Conservation (phyloP, 2,797 vertebrate genomes). For the Acanthurus tractus region DNA sequence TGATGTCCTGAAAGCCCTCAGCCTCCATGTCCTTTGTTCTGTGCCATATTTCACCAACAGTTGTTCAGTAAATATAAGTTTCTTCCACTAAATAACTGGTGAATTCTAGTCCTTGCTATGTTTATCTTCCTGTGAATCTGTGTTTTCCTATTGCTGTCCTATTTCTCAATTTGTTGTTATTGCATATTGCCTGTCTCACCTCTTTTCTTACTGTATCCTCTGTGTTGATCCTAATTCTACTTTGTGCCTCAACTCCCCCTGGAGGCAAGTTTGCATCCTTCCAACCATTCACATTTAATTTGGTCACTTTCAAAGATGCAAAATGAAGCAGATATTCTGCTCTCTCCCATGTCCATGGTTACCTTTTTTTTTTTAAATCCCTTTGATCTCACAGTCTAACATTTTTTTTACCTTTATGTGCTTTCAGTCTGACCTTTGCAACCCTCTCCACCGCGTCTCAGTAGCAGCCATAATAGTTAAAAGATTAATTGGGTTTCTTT, state of each 20-base stretch:
- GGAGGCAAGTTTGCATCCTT: slow-evolving; percentile 57
- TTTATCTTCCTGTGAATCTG: slow-evolving; percentile 77
- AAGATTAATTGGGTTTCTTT: slow-evolving; percentile 6
- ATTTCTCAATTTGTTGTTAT: slow-evolving; percentile 63
- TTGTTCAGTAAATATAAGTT: slow-evolving; percentile 69
- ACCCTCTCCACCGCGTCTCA: slow-evolving; percentile 20
- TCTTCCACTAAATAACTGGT: slow-evolving; percentile 65
- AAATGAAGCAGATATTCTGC: slow-evolving; percentile 36
- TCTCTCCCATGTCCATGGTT: not conserved
- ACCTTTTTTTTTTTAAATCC: not conserved
- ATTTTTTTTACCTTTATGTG: slow-evolving; percentile 6
- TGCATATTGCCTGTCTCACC: slow-evolving; percentile 63
- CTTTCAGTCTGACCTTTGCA: slow-evolving; percentile 46
- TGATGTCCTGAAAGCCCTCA: slow-evolving; percentile 46
- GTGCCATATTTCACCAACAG: slow-evolving; percentile 77
- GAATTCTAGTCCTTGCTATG: slow-evolving; percentile 70
- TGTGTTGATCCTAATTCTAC: slow-evolving; percentile 42
- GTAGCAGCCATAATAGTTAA: slow-evolving; percentile 14
- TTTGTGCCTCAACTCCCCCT: slow-evolving; percentile 36
- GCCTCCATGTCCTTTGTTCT: slow-evolving; percentile 59
- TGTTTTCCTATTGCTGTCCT: slow-evolving; percentile 75
- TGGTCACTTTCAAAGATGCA: slow-evolving; percentile 46
- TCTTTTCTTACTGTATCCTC: slow-evolving; percentile 37
- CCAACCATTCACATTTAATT: slow-evolving; percentile 21
- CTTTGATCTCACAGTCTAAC: slow-evolving; percentile 1